Evolutionary conservation across 2,888 invertebrate species (phyloP), one percentile per base, ranked within the genome.

Genomic region (Polymixis flavicincta): DNA sequence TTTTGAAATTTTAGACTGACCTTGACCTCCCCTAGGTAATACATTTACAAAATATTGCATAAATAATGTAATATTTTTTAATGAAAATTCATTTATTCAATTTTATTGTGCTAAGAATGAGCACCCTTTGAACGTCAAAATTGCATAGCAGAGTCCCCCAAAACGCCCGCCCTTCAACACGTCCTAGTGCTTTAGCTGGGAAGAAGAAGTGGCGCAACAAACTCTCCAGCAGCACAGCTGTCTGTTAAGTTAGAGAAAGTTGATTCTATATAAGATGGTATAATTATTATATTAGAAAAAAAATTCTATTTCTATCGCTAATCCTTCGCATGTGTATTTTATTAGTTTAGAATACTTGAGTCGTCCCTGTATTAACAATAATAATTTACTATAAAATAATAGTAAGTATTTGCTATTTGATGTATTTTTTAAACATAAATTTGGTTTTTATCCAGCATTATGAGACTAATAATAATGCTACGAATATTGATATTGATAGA

Each of bases 261-360:
- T 25, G 14, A 25, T 55, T 14, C 7, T 17, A 7, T 25, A 28
- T 54, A 52, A 22, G 83, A 85, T 85, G 78, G 86, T 85, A 76
- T 72, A 69, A 50, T 57, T 66, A 32, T 55, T 74, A 45, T 48
- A 28, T 48, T 72, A 71, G 60, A 52, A n/a, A 50, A 25, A 57
- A 42, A 67, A 76, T 74, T 75, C 55, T 80, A 61, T 79, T 63
- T 74, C 71, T 82, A 64, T 71, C 55, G 52, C 78, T 84, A 80
- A 86, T 82, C 66, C 74, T 75, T 52, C 61, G 86, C 86, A 85
- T 86, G 86, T 60, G 67, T 73, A 71, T 78, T 85, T 61, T 68
- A 68, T 79, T 77, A 79, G 75, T 28, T 63, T 84, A 82, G 76
- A 64, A 48, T 63, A 66, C 50, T 74, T 76, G 54, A 61, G 17